Base-by-base conservation (phyloP, 1,140 invertebrate genomes). In the Zaprionus gabonicus region DNA sequence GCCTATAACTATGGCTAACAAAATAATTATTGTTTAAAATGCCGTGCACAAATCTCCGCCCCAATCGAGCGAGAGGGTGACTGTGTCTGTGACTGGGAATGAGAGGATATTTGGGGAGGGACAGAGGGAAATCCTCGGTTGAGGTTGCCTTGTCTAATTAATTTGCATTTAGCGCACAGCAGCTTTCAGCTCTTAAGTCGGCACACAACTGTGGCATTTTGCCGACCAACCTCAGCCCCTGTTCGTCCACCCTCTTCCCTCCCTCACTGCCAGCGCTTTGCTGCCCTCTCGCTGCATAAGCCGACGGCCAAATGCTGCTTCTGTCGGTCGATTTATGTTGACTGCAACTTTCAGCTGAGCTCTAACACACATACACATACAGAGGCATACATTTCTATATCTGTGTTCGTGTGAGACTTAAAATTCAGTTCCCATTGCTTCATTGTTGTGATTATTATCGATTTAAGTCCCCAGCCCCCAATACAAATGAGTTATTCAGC, bases 151-250 rank as follows among this genome's bases (percentile, higher is more conserved):
- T 70, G 69, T 73, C 69, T 82, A 82, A 85, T 85, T 85, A 82
- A 82, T 85, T 82, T 85, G 69, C 78, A 82, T 81, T 85, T 82
- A 78, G 73, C 65, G 65, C 67, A 71, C 64, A 63, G 46, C 59
- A 64, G 73, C 49, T 62, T 80, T 67, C 49, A 51, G 41, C 56
- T 67, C 57, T 62, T 62, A 62, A 77, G 70, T 46, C 64, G 58
- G 46, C 49, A n/a, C 49, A 58, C 59, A 76, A 67, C 51, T 75
- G 60, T 72, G 71, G 55, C 63, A 69, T 68, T 78, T 78, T 60
- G 58, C 53, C 58, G 62, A 51, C 31, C 58, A 65, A 7, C 49
- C 41, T 38, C 46, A 15, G 25, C 31, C 27, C n/a, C 31, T 34
- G 31, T 34, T 10, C 9, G 31, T 10, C 9, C 0, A 34, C 20